Evolutionary conservation across 2,888 invertebrate species (phyloP), one percentile per base, ranked within the genome.

Genomic region (Ligdia adustata): DNA sequence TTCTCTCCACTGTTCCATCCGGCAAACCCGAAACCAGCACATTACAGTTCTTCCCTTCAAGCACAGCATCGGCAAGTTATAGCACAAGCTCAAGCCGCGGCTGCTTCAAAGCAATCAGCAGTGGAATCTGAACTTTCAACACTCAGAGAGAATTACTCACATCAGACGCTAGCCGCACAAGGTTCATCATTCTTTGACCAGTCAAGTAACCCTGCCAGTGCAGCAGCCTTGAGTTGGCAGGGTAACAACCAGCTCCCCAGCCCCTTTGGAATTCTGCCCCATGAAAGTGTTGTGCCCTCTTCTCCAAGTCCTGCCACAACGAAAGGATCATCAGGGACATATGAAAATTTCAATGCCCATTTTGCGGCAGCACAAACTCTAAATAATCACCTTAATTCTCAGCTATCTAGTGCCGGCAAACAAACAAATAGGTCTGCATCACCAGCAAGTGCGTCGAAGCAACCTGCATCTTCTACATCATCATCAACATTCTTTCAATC

Each of bases 1-100:
- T 96, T 96, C 75, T 93, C 95, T 60, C 96, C 96, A 53, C 83
- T 96, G 55, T 96, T 96, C 82, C 96, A 96, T 79, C 95, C 95
- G 89, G 93, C 94, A 40, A 93, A 93, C 60, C 92, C 94, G 6
- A 95, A 95, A 79, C 94, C 94, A 64, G 93, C 94, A 55, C 94
- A 94, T 73, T 94, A 94, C 75, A 93, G 94, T 79, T 90, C 92
- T 70, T 88, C 92, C 68, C 91, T 91, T 79, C 92, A 88, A 69
- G 91, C 92, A 29, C 94, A 94, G 72, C 94, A 95, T 74, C 90
- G 94, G 52, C 94, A 95, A 86, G 92, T 92, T 52, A 87, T 93
- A 73, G 92, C 91, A 54, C 91, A 87, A 79, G 88, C 90, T 38
- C 86, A 90, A 57, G 88, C 88, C 43, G 90, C 92, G 49, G 92